Percentiles rank a stretch among this genome's conserved stretches.
These are phyloP conservation scores for Trichomycterus rosablanca DNA, from an alignment of 2,113 vertebrate species.

Conservation along the genomic window DNA sequence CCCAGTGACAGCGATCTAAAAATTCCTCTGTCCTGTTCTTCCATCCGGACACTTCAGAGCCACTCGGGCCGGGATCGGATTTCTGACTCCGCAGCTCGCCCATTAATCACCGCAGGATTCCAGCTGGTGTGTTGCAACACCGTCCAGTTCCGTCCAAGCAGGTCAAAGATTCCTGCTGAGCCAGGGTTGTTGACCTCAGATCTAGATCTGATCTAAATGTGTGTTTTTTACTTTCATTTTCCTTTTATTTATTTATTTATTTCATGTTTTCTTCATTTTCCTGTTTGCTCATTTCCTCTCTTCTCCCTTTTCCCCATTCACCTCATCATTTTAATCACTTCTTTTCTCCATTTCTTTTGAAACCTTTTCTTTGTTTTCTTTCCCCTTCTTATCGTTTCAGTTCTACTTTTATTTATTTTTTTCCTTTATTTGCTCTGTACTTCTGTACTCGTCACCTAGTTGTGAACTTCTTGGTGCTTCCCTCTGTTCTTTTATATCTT, in stretches of 20 bases:
- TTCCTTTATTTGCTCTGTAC: neutral
- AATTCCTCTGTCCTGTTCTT: conserved; percentile 54
- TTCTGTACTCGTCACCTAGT: too few relatives aligned
- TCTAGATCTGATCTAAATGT: neutral
- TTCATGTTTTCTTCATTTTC: too few relatives aligned
- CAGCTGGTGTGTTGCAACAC: conserved; percentile 10
- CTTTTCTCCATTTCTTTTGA: too few relatives aligned
- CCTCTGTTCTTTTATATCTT: neutral
- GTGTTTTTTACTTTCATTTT: too few relatives aligned
- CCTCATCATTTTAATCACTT: too few relatives aligned
- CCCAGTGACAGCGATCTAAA: conserved; percentile 63
- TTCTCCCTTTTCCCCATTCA: neutral
- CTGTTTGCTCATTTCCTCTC: neutral
- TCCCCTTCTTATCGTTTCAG: too few relatives aligned
- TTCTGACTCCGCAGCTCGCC: conserved; percentile 17
- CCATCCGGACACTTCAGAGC: conserved; percentile 49
- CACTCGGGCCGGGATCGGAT: conserved; percentile 39
- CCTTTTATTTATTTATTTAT: too few relatives aligned
- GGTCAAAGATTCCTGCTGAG: conserved; percentile 1
- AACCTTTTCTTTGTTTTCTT: too few relatives aligned
- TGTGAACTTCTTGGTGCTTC: too few relatives aligned
- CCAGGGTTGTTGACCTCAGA: conserved; percentile 5
- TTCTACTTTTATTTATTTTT: neutral
- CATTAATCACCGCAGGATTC: conserved; percentile 20
- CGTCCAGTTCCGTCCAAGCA: neutral